These are phyloP conservation scores for Daboia siamensis DNA, from an alignment of 2,113 vertebrate genomes.

Conservation along the genomic window DNA sequence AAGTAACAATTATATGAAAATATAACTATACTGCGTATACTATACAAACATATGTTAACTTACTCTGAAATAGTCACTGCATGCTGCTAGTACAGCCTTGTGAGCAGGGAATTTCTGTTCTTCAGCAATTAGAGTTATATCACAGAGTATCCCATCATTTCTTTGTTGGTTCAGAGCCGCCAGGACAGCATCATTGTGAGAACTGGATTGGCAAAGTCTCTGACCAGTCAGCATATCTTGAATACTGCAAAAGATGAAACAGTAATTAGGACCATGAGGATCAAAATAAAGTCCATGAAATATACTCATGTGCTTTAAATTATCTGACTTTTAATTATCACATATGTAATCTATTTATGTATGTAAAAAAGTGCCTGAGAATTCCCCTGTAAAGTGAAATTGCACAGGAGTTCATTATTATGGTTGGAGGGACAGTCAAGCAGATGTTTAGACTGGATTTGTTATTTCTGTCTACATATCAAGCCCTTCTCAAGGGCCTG, in stretches of 20 bases:
- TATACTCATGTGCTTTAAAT: neutral
- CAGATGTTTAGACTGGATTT: neutral
- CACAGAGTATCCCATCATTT: conserved; percentile 91
- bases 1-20: neutral
- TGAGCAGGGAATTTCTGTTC: conserved; percentile 96
- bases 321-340: neutral
- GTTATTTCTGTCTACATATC: neutral
- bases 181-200: conserved; percentile 90
- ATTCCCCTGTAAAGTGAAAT: neutral
- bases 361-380: neutral
- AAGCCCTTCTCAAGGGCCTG: neutral
- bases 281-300: neutral
- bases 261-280: conserved; percentile 4
- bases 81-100: conserved; percentile 93
- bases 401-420: neutral
- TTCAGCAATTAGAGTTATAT: conserved; percentile 91
- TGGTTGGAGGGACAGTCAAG: neutral
- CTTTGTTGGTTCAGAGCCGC: conserved; percentile 95
- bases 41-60: conserved; percentile 54
- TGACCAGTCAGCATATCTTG: conserved; percentile 96
- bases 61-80: conserved; percentile 97
- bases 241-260: conserved; percentile 64
- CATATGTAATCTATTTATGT: neutral
- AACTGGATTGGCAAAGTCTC: conserved; percentile 93
- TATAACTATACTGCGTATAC: neutral